phyloP scores from a whole-genome alignment of 1,140 invertebrate genomes.

The Rhagoletis zephyria region DNA sequence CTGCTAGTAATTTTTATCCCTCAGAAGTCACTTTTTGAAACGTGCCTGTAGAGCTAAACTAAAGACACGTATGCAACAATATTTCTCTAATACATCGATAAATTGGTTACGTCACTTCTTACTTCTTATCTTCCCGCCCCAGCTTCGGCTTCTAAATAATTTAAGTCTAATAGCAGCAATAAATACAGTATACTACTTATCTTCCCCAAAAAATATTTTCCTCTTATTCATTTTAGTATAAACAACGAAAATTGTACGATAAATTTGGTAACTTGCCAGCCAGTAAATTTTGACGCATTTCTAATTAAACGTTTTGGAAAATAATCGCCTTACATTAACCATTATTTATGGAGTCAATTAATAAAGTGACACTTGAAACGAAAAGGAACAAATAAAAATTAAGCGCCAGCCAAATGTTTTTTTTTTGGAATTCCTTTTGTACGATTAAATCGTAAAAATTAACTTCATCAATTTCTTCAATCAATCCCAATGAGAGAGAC shows the following conservation, averaged over 20 bases:
- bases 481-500: not conserved
- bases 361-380: conserved; percentile 40
- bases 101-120: too few species aligned
- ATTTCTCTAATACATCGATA: too few species aligned
- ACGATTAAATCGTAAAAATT: not conserved
- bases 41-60: too few species aligned
- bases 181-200: not conserved
- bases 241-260: conserved; percentile 17
- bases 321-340: conserved; percentile 3
- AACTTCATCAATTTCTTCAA: not conserved
- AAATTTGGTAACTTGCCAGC: not conserved
- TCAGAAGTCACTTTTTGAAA: too few species aligned
- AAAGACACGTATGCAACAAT: too few species aligned
- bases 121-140: too few species aligned
- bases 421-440: not conserved
- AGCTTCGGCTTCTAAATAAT: too few species aligned
- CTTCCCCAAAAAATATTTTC: not conserved
- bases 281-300: not conserved
- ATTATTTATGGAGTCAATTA: conserved; percentile 37
- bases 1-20: too few species aligned
- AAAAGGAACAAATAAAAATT: not conserved
- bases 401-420: conserved; percentile 24
- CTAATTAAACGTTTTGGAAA: not conserved
- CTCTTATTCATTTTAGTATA: not conserved
- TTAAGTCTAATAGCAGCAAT: too few species aligned